Conservation (phyloP, 2,113 vertebrate genomes). For the Chloebia gouldiae region DNA sequence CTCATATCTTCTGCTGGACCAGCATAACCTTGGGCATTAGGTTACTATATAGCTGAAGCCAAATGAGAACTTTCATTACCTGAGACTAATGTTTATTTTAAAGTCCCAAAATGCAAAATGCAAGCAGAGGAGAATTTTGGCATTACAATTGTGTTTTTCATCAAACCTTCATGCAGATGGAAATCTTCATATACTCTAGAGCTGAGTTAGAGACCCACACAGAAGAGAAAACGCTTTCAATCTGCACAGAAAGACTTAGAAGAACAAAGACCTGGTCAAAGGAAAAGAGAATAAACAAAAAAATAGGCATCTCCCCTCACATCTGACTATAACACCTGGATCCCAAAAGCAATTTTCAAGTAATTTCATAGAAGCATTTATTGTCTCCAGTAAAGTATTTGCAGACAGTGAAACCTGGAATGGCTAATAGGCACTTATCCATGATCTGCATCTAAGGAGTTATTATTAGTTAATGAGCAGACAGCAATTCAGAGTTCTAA, state of each 20-base stretch:
- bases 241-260: not conserved
- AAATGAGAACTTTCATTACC: not conserved
- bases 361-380: not conserved
- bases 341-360: not conserved
- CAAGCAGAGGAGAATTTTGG: not conserved
- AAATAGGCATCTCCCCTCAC: not conserved
- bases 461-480: conserved; percentile 26
- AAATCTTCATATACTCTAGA: not conserved
- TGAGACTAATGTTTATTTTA: not conserved
- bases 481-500: not conserved
- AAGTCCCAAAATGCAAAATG: not conserved
- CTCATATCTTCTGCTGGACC: not conserved
- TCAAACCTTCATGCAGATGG: not conserved
- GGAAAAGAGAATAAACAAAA: not conserved
- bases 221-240: not conserved
- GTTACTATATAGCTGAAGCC: not conserved
- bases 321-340: not conserved
- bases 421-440: not conserved
- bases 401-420: not conserved
- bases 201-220: not conserved
- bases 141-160: not conserved
- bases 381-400: not conserved
- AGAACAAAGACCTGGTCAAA: not conserved
- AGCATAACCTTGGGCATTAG: not conserved
- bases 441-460: not conserved